phyloP scores from a whole-genome alignment of 2,113 vertebrate species.

The Hippocampus barbouri region DNA sequence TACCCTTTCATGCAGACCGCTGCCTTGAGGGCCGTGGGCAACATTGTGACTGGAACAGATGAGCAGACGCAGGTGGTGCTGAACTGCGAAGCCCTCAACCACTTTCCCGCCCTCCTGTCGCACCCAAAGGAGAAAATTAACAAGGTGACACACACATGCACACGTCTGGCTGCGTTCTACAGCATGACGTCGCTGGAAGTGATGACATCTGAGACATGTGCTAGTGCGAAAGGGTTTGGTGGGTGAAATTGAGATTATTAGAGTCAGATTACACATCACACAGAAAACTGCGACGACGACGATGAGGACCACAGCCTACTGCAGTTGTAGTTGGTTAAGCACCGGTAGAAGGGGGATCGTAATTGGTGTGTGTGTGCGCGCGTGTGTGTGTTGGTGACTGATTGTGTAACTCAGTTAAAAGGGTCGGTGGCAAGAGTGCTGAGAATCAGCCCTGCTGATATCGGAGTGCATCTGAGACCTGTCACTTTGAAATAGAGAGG shows the following conservation, averaged over 20 bases:
- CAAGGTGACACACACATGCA: constrained; percentile 76
- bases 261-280: constrained; percentile 11
- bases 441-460: constrained; percentile 79
- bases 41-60: constrained; percentile 97
- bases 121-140: constrained; percentile 99
- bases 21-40: constrained; percentile 92
- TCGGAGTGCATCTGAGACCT: constrained; percentile 92
- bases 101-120: constrained; percentile 93
- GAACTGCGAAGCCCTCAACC: constrained; percentile 93
- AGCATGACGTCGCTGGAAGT: constrained; percentile 69
- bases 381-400: constrained; percentile 9
- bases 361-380: constrained; percentile 8
- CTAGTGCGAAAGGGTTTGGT: constrained; percentile 49
- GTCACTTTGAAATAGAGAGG: constrained; percentile 57
- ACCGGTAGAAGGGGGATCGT: not conserved
- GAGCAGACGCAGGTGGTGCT: constrained; percentile 98
- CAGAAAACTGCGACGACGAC: constrained; percentile 13
- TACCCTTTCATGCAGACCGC: constrained; percentile 78
- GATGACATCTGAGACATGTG: constrained; percentile 81
- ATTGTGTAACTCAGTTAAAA: constrained; percentile 14
- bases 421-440: constrained; percentile 76
- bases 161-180: not conserved
- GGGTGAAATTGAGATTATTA: not conserved
- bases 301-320: constrained; percentile 21
- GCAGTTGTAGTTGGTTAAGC: constrained; percentile 6